Percentiles rank a stretch among this genome's conserved stretches.
phyloP scores from a whole-genome alignment of 2,797 vertebrate species.

The Bradypus variegatus region DNA sequence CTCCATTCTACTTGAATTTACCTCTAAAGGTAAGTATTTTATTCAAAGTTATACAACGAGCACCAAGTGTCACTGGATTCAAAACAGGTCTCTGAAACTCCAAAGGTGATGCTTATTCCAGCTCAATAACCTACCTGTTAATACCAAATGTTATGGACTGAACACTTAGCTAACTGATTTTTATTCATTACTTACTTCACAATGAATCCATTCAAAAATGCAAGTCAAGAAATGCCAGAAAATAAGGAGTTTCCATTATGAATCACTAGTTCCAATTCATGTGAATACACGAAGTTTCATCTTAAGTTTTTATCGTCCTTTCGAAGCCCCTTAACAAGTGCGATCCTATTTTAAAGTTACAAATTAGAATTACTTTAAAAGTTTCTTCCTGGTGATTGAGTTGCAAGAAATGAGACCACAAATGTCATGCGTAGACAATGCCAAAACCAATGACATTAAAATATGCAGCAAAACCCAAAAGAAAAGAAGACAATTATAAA shows the following conservation, averaged over 20 bases:
- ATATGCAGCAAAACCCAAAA: background rate
- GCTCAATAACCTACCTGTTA: background rate
- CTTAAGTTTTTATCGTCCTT: background rate
- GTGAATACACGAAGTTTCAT: background rate
- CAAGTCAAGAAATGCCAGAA: background rate
- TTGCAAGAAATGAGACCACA: background rate
- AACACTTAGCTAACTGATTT: background rate
- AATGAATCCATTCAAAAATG: background rate
- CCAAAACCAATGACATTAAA: conserved; percentile 1
- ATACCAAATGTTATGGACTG: background rate
- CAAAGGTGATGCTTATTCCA: background rate
- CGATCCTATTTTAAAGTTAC: conserved; percentile 13
- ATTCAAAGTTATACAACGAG: background rate
- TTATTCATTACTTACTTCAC: conserved; percentile 31
- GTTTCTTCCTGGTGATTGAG: conserved; percentile 19
- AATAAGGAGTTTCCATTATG: background rate
- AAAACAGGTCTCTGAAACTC: background rate
- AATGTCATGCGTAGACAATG: background rate
- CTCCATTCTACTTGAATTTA: conserved; percentile 22
- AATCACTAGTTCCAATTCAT: background rate
- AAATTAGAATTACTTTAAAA: conserved; percentile 12
- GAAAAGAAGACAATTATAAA: background rate
- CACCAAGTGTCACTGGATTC: background rate
- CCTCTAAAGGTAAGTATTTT: conserved; percentile 5
- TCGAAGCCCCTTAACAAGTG: conserved; percentile 15